A percentile compares a stretch with the other conserved stretches of the same genome.
Evolutionary conservation across 2,113 vertebrate species (phyloP).

Genomic region (Silurus asotus): DNA sequence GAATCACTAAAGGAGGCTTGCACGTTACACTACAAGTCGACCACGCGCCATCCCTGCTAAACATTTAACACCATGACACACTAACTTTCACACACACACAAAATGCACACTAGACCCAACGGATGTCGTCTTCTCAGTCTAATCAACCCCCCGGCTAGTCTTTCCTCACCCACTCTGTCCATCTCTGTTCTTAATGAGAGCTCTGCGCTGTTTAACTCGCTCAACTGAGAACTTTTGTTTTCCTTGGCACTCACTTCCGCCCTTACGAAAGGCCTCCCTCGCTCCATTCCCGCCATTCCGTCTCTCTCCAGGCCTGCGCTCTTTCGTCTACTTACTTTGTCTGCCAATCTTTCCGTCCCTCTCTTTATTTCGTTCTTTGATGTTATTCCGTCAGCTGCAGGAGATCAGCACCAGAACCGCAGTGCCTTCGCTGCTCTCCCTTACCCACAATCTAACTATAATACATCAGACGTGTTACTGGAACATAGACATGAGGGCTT

Average conservation of each 20-base stretch:
- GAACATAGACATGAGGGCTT: neutral
- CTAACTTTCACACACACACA: neutral
- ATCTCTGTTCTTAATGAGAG: neutral
- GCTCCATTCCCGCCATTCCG: neutral
- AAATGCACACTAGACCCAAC: neutral
- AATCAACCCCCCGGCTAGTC: neutral
- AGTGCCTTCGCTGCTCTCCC: neutral
- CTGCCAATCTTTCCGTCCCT: neutral
- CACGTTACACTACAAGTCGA: constrained; percentile 13
- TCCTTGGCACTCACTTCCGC: constrained; percentile 28
- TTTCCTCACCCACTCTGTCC: neutral
- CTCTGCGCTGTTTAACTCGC: neutral
- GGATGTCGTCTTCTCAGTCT: neutral
- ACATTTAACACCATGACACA: neutral
- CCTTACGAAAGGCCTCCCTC: constrained; percentile 6
- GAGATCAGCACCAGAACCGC: neutral
- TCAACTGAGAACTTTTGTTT: constrained; percentile 35
- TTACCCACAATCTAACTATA: constrained; percentile 19
- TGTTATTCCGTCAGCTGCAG: neutral
- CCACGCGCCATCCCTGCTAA: neutral
- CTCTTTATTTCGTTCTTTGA: neutral
- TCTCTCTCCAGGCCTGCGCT: neutral
- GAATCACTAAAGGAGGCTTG: constrained; percentile 44
- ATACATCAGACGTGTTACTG: neutral
- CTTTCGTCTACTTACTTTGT: constrained; percentile 12